A percentile compares a stretch with the other conserved stretches of the same genome.
phyloP scores from a whole-genome alignment of 2,888 invertebrate genomes.

The Synanthedon myopaeformis region DNA sequence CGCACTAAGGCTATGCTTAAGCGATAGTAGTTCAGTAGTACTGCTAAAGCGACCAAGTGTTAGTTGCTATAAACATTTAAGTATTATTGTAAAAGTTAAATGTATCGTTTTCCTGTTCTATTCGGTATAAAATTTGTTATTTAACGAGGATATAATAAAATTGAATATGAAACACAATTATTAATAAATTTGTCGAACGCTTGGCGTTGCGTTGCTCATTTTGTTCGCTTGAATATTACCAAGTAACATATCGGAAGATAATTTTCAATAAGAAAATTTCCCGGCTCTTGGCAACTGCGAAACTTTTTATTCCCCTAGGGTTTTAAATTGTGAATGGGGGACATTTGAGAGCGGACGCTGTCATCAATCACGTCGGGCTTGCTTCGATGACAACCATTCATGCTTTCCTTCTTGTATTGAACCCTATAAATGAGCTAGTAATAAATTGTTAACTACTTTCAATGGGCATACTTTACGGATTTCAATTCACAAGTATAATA shows the following conservation, averaged over 20 bases:
- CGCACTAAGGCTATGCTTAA: no score
- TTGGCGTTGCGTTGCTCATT: background rate
- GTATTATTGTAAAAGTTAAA: no score
- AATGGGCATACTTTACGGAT: no score
- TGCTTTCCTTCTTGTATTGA: background rate
- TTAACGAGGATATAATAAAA: background rate
- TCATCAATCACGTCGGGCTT: background rate
- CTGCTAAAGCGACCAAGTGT: no score
- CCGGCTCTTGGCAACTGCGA: conserved; percentile 13
- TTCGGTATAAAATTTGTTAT: no score
- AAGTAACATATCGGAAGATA: background rate
- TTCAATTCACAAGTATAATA: no score
- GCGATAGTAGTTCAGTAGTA: no score
- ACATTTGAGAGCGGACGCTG: conserved; percentile 10
- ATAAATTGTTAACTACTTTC: conserved; percentile 13
- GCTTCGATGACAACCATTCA: background rate
- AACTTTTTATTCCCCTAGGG: conserved; percentile 26
- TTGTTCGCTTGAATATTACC: background rate
- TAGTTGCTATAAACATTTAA: no score
- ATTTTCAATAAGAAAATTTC: background rate
- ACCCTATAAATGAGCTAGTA: conserved; percentile 25
- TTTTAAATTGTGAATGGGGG: conserved; percentile 30
- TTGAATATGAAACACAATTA: background rate
- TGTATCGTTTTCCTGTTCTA: no score
- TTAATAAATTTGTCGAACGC: background rate